Evolutionary conservation across 2,888 invertebrate species (phyloP).

Genomic region (Melieria crassipennis): DNA sequence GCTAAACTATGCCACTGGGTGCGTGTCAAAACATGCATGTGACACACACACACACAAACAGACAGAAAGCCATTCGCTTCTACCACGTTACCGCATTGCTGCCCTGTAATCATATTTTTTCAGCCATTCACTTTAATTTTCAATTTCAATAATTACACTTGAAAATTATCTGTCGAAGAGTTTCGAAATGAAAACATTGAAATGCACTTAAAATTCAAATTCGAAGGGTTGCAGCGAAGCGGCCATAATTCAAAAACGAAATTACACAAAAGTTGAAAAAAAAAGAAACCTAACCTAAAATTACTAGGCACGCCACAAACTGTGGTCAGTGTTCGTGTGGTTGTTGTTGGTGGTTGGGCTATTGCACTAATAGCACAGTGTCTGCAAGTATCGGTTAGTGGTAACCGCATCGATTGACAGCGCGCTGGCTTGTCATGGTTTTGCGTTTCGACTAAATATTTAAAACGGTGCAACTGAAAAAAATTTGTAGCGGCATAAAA

Average conservation of each 20-base stretch:
- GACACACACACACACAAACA: not conserved
- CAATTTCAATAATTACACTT: conserved; percentile 16
- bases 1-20: conserved; percentile 47
- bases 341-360: no score
- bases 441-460: no score
- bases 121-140: conserved; percentile 1
- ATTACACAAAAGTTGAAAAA: no score
- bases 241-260: not conserved
- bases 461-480: no score
- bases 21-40: conserved; percentile 60
- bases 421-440: no score
- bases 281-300: not conserved
- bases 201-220: conserved; percentile 40
- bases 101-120: not conserved
- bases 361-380: no score
- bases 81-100: not conserved
- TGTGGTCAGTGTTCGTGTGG: no score
- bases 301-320: not conserved
- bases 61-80: conserved; percentile 4
- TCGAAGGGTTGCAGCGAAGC: not conserved
- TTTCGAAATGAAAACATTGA: conserved; percentile 33
- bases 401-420: no score
- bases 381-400: no score
- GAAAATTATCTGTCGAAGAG: conserved; percentile 9
- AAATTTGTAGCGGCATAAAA: no score